Evolutionary conservation across 2,888 invertebrate genomes (phyloP).

Genomic region (Acanthoscelides obtectus): DNA sequence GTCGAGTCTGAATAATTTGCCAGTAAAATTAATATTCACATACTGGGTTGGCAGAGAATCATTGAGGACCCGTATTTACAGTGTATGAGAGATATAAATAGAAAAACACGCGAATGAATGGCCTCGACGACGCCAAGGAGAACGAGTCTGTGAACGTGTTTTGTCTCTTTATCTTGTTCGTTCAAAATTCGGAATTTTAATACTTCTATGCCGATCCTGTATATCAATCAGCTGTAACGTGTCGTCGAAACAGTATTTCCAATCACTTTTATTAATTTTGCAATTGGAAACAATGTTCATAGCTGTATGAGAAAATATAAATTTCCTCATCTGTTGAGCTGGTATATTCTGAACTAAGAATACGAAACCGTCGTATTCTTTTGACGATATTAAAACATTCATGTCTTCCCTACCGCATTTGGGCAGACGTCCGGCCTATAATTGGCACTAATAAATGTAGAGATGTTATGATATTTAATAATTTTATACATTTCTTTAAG

Average conservation of each 20-base stretch:
- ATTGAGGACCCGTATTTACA: too few species aligned
- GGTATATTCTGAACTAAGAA: neutral
- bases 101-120: too few species aligned
- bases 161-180: too few species aligned
- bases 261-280: neutral
- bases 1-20: too few species aligned
- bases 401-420: slow-evolving; percentile 36
- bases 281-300: neutral
- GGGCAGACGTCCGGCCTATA: slow-evolving; percentile 41
- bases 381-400: slow-evolving; percentile 34
- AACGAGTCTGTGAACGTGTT: too few species aligned
- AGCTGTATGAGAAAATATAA: neutral
- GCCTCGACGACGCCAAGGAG: too few species aligned
- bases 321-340: neutral
- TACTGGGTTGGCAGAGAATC: too few species aligned
- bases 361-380: slow-evolving; percentile 22
- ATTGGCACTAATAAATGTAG: slow-evolving; percentile 43
- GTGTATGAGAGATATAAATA: too few species aligned
- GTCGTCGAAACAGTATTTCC: neutral
- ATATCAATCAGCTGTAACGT: neutral
- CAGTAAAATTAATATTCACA: too few species aligned
- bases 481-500: slow-evolving; percentile 13
- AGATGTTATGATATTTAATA: slow-evolving; percentile 43
- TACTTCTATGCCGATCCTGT: too few species aligned
- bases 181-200: too few species aligned